A percentile compares a stretch with the other conserved stretches of the same genome.
phyloP scores from a whole-genome alignment of 2,797 vertebrate species.

The Sylvia borin region DNA sequence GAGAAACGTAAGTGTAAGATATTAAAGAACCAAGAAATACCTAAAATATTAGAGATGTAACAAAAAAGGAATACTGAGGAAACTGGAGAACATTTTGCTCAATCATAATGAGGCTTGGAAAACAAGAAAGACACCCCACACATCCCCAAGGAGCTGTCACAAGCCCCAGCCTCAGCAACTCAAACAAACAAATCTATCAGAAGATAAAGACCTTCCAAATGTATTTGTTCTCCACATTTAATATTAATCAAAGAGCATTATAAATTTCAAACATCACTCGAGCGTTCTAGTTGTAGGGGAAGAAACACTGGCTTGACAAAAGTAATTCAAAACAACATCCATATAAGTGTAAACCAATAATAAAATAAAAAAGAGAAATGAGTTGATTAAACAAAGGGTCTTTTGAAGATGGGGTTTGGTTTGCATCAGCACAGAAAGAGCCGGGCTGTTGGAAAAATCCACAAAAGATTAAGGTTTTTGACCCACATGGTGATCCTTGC shows the following conservation, averaged over 20 bases:
- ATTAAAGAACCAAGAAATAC: background rate
- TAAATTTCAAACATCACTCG: constrained; percentile 61
- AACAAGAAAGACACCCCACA: background rate
- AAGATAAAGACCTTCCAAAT: constrained; percentile 24
- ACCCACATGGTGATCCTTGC: accelerated
- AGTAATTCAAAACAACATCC: constrained; percentile 40
- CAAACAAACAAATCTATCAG: background rate
- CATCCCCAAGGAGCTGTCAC: background rate
- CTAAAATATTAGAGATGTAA: background rate
- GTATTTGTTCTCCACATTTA: constrained; percentile 55
- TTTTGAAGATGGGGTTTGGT: constrained; percentile 23
- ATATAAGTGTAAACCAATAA: constrained; percentile 13
- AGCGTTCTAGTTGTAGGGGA: constrained; percentile 34
- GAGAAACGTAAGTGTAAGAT: accelerated
- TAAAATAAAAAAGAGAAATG: background rate
- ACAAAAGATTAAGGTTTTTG: background rate
- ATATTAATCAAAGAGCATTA: constrained; percentile 70
- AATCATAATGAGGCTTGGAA: background rate
- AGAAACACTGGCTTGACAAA: background rate
- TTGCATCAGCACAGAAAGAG: background rate
- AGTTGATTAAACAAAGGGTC: constrained; percentile 48
- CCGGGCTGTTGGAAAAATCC: background rate
- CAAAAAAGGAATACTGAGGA: background rate
- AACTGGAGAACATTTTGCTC: background rate
- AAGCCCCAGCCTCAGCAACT: background rate